These are phyloP conservation scores for Pterocles orientalis DNA, from an alignment of 2,113 vertebrate species.

Conservation along the genomic window DNA sequence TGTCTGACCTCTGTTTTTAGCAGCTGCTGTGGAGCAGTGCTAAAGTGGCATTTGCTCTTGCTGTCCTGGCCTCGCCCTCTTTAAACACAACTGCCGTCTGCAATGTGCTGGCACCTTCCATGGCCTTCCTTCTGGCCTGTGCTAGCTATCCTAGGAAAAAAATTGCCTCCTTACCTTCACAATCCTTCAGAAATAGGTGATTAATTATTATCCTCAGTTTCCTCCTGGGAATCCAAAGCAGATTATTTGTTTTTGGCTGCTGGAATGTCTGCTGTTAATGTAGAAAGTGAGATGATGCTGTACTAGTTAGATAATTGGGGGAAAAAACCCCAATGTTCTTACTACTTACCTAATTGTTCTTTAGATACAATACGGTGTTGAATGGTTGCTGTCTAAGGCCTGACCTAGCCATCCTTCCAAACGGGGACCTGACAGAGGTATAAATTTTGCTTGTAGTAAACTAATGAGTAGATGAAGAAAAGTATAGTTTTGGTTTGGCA, in stretches of 20 bases:
- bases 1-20: not conserved
- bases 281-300: not conserved
- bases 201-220: not conserved
- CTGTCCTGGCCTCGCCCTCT: not conserved
- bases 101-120: not conserved
- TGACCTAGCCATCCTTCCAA: constrained; percentile 87
- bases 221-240: not conserved
- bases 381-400: constrained; percentile 87
- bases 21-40: not conserved
- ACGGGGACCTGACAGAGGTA: constrained; percentile 91
- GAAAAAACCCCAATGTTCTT: not conserved
- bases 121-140: not conserved
- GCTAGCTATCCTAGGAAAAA: not conserved
- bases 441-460: not conserved
- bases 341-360: not conserved
- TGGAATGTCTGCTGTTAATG: not conserved
- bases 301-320: not conserved
- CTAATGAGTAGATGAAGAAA: not conserved
- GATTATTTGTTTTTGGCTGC: not conserved
- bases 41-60: not conserved
- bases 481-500: not conserved
- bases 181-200: not conserved
- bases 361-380: constrained; percentile 87
- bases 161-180: not conserved
- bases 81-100: not conserved